Conservation (phyloP, 2,113 vertebrate species). For the Daphoenositta chrysoptera region DNA sequence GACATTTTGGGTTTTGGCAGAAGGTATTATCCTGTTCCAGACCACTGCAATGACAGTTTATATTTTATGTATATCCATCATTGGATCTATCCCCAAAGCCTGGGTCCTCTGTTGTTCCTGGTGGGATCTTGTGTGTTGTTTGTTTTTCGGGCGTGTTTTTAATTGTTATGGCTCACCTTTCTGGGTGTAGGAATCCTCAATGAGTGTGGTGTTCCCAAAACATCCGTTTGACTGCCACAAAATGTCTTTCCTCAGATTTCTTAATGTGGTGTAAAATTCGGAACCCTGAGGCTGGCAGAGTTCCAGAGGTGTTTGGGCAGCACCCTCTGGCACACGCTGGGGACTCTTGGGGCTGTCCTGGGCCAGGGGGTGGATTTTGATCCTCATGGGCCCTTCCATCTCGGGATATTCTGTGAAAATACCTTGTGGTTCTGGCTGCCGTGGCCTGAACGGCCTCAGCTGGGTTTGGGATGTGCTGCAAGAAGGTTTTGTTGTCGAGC, state of each 20-base stretch:
- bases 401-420: no score
- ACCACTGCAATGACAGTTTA: neutral
- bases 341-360: neutral
- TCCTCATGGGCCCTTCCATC: neutral
- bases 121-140: neutral
- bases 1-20: neutral
- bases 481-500: neutral
- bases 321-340: accelerated
- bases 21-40: neutral
- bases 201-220: neutral
- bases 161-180: neutral
- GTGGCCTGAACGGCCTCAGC: neutral
- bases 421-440: neutral
- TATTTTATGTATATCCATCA: neutral
- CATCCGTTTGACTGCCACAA: neutral
- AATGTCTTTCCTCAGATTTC: neutral
- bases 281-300: neutral
- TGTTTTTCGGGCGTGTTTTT: neutral
- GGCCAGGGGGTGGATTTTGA: no score
- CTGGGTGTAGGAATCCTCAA: neutral
- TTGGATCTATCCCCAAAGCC: neutral
- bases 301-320: neutral
- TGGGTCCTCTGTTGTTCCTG: neutral
- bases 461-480: neutral
- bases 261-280: neutral